Conservation (phyloP, 37 sponge, comb jelly and placozoan genomes). For the Mnemiopsis leidyi region DNA sequence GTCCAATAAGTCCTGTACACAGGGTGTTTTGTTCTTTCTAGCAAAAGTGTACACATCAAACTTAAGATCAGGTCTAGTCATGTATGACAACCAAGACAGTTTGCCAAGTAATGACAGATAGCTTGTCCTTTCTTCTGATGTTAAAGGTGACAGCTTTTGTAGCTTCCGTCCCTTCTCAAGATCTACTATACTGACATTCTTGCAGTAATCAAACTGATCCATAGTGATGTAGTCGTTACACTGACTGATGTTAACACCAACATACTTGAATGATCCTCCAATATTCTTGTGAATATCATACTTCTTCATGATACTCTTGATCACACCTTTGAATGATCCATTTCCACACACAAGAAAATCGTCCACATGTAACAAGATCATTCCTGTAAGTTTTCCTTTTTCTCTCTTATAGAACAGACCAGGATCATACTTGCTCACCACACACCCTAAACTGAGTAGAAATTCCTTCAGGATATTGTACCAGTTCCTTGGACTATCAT, state of each 20-base stretch:
- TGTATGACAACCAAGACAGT: background rate
- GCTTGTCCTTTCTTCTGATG: background rate
- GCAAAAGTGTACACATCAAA: background rate
- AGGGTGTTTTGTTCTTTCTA: background rate
- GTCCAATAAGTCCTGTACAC: background rate
- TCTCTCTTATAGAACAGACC: background rate
- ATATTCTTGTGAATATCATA: background rate
- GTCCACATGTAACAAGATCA: conserved; percentile 33
- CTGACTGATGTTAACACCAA: conserved; percentile 2
- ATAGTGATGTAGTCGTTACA: background rate
- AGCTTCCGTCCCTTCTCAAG: background rate
- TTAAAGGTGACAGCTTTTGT: background rate
- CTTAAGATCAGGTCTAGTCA: conserved; percentile 26
- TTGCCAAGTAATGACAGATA: conserved; percentile 4
- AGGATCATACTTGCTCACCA: background rate
- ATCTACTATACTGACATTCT: background rate
- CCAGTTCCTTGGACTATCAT: background rate
- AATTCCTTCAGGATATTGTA: background rate
- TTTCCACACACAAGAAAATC: background rate
- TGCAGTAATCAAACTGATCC: background rate
- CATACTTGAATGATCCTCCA: background rate
- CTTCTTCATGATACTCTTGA: background rate
- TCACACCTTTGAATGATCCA: background rate
- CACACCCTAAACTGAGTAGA: background rate
- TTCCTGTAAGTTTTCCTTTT: background rate